Conservation (phyloP, 1,140 invertebrate species). For the Nebria ingens region DNA sequence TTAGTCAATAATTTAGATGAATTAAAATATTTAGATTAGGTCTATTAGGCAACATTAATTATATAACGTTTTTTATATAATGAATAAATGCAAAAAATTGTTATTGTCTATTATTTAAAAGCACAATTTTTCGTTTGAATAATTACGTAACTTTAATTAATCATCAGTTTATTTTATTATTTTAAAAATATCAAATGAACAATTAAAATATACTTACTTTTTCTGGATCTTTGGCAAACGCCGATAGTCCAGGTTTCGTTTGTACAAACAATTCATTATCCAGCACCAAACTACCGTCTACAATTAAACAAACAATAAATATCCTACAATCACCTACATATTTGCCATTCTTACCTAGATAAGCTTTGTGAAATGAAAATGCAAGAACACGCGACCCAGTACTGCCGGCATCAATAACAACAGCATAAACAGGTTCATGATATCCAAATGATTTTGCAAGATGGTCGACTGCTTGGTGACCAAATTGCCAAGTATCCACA, state of each 20-base stretch:
- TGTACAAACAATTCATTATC: slow-evolving; percentile 75
- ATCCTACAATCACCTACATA: background rate
- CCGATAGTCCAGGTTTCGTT: slow-evolving; percentile 80
- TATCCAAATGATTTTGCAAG: slow-evolving; percentile 56
- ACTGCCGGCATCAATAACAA: slow-evolving; percentile 94
- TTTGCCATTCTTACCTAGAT: slow-evolving; percentile 39
- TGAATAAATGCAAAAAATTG: too few relatives aligned
- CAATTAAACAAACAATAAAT: slow-evolving; percentile 20
- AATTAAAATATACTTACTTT: slow-evolving; percentile 43
- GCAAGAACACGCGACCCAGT: slow-evolving; percentile 87
- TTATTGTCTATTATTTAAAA: too few relatives aligned
- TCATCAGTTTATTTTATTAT: too few relatives aligned
- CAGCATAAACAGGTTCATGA: slow-evolving; percentile 68
- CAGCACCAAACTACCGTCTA: slow-evolving; percentile 57
- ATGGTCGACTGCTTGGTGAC: slow-evolving; percentile 44
- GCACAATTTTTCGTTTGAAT: too few relatives aligned
- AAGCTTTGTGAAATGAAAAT: slow-evolving; percentile 74
- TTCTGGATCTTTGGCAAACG: slow-evolving; percentile 66
- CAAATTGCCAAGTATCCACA: slow-evolving; percentile 31
- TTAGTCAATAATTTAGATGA: slow-evolving; percentile 1
- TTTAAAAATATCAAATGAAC: too few relatives aligned
- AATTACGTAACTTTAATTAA: background rate
- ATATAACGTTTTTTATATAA: too few relatives aligned
- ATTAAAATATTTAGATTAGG: background rate
- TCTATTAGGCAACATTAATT: background rate